Conservation (phyloP, 2,113 vertebrate genomes). For the Sapayoa aenigma region DNA sequence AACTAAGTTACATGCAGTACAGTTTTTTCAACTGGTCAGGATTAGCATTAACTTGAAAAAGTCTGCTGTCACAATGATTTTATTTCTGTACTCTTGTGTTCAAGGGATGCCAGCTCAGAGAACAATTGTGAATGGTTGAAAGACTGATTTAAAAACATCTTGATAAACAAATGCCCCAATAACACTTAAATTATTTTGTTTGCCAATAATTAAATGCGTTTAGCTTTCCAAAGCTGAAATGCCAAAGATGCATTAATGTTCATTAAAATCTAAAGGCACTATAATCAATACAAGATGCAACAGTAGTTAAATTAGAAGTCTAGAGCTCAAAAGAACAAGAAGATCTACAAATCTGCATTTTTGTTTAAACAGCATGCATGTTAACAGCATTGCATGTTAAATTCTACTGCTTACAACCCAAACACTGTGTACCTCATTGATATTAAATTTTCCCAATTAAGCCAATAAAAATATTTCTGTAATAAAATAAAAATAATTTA, state of each 20-base stretch:
- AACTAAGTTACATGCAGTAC: not conserved
- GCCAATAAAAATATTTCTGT: not conserved
- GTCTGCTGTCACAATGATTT: not conserved
- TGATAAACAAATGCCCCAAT: slow-evolving; percentile 28
- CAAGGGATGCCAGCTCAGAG: not conserved
- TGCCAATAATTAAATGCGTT: not conserved
- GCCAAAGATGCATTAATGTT: not conserved
- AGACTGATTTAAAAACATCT: slow-evolving; percentile 17
- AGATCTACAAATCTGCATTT: not conserved
- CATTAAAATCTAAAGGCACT: not conserved
- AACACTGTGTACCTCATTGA: not conserved
- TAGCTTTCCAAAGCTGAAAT: not conserved
- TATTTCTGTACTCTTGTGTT: not conserved
- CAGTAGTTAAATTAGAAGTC: not conserved
- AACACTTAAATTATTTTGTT: not conserved
- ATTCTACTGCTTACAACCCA: slow-evolving; percentile 16
- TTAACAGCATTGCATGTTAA: not conserved
- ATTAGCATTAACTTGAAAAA: not conserved
- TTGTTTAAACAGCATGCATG: not conserved
- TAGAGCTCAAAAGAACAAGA: not conserved
- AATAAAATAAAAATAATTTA: slow-evolving; percentile 8
- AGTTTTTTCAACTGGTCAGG: not conserved
- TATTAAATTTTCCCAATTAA: not conserved
- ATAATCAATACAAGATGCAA: not conserved
- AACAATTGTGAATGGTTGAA: slow-evolving; percentile 24